Evolutionary conservation across 2,113 vertebrate species (phyloP), one percentile per base, ranked within the genome.

Genomic region (Spilogale gracilis): DNA sequence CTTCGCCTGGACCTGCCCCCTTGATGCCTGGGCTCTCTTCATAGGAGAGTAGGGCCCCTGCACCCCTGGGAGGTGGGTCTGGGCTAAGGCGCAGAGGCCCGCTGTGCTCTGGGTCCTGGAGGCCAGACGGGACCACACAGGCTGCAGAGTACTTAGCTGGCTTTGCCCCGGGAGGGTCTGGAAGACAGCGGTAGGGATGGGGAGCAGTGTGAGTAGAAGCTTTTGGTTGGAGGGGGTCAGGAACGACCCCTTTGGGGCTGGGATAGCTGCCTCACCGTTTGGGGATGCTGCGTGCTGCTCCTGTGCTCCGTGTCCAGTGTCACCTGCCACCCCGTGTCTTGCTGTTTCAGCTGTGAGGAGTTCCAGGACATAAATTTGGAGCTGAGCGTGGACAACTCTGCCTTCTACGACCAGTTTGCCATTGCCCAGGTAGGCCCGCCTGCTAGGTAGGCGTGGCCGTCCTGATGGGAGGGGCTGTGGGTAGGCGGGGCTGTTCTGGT

Each of bases 351-450:
- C 98, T 99, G 99, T 56, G 99, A 99, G 98, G 99, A 99, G 76
- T 98, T 99, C 74, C 99, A 99, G 98, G 99, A 99, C 95, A 98
- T 99, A 21, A 99, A 99, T 98, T 98, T 99, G 97, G 99, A 99
- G 94, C 99, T 99, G 27, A 99, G 99, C 0, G 97, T 99, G 97
- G 99, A 99, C 98, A 99, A 99, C 97, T 99, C 99, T 2, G 99
- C 99, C 95, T 99, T 99, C 98, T 99, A 99, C 2, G 99, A 99
- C 96, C 99, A 99, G 98, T 99, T 99, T 98, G 99, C 99, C 27
- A 99, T 99, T 84, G 99, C 99, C 96, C 99, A 99, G 99, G 99
- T 99, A 98, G 96, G 98, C 81, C 17, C 71, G 58, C 16, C 20
- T 50, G 23, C 11, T 4, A 2, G 45, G 25, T 45, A 2, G 61